These are phyloP conservation scores for Lethenteron reissneri DNA, from an alignment of 2,113 vertebrate species.

Conservation along the genomic window DNA sequence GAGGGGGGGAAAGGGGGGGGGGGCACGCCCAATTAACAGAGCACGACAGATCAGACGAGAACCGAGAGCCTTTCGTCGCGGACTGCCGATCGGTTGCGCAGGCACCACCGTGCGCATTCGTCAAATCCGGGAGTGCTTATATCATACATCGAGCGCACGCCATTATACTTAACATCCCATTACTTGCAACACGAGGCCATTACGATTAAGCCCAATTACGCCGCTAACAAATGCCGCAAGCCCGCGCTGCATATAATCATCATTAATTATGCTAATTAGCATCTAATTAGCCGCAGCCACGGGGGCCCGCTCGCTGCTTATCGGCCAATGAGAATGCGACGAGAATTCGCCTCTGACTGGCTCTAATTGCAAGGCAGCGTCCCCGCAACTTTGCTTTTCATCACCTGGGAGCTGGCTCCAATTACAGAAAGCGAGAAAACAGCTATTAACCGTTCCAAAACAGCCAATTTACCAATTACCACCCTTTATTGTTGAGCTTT, in stretches of 20 bases:
- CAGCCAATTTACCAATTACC: slow-evolving; percentile 3
- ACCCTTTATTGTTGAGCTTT: background rate
- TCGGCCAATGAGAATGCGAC: background rate
- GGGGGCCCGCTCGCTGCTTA: no score
- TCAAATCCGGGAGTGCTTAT: no score
- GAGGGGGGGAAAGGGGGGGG: no score
- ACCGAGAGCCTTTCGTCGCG: no score
- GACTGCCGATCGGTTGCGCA: no score
- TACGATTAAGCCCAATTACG: background rate
- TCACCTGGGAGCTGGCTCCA: background rate
- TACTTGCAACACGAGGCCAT: background rate
- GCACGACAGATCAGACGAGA: no score
- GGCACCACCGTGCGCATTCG: no score
- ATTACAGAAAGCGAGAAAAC: background rate
- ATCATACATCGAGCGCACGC: no score
- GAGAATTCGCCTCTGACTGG: background rate
- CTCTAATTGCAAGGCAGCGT: background rate
- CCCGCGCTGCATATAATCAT: slow-evolving; percentile 4
- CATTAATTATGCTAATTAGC: slow-evolving; percentile 6
- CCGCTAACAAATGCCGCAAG: slow-evolving; percentile 1
- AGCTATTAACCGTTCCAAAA: background rate
- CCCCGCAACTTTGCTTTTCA: background rate
- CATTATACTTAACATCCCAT: background rate
- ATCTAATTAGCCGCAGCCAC: background rate
- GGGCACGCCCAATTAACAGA: no score